Evolutionary conservation across 2,888 invertebrate genomes (phyloP).

Genomic region (Andrena flavipes): DNA sequence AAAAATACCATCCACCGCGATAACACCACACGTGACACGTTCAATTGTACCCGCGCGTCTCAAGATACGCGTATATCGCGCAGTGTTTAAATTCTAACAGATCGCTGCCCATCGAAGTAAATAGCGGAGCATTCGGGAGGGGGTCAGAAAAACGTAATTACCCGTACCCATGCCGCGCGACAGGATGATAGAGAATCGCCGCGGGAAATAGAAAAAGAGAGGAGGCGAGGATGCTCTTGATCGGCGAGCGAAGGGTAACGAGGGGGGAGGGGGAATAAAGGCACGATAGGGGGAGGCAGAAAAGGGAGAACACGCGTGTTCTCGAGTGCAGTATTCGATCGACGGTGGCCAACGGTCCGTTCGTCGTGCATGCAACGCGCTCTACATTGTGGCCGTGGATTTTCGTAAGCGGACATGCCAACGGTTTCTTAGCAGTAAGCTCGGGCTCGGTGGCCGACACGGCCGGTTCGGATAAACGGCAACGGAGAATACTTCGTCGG

Average conservation of each 20-base stretch:
- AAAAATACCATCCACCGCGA: too few species aligned
- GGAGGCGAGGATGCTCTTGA: constrained; percentile 31
- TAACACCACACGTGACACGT: too few species aligned
- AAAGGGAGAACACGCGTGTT: constrained; percentile 66
- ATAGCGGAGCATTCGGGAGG: not conserved
- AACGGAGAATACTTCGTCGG: not conserved
- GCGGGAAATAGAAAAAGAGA: constrained; percentile 29
- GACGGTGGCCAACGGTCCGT: constrained; percentile 49
- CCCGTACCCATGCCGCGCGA: not conserved
- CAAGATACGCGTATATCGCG: too few species aligned
- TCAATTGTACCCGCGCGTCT: too few species aligned
- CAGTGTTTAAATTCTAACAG: too few species aligned
- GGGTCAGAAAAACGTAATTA: not conserved
- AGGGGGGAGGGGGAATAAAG: constrained; percentile 49
- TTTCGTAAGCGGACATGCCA: constrained; percentile 19
- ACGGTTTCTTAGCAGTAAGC: constrained; percentile 21
- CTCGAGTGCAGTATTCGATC: constrained; percentile 59
- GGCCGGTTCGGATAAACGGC: not conserved
- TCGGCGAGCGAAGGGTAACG: constrained; percentile 39
- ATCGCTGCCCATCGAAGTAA: not conserved
- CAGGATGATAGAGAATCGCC: not conserved
- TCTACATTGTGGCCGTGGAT: constrained; percentile 2
- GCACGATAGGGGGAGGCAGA: constrained; percentile 69
- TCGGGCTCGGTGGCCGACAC: constrained; percentile 5
- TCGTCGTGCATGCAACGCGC: constrained; percentile 21